Evolutionary conservation across 2,113 vertebrate species (phyloP).

Genomic region (Notothenia rossii): DNA sequence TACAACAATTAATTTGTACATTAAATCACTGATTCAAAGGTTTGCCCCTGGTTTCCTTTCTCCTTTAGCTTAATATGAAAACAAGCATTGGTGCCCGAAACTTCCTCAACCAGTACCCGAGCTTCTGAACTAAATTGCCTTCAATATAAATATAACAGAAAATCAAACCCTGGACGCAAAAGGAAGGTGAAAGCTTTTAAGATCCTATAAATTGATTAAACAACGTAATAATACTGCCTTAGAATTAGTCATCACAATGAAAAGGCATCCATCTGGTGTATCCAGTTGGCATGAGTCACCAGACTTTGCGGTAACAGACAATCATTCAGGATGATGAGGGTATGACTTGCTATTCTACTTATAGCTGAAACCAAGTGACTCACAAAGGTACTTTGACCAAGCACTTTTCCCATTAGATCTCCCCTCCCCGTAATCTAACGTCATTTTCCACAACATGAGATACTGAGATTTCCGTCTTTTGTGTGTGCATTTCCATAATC

Average conservation of each 20-base stretch:
- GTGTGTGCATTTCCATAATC: neutral
- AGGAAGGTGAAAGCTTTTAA: slow-evolving; percentile 23
- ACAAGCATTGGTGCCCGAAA: neutral
- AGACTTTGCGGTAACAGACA: slow-evolving; percentile 32
- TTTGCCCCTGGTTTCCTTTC: neutral
- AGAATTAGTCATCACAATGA: slow-evolving; percentile 51
- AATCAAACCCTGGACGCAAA: neutral
- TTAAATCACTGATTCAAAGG: neutral
- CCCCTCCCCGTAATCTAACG: neutral
- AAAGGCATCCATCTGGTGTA: slow-evolving; percentile 30
- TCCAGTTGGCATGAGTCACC: slow-evolving; percentile 66
- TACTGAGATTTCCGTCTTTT: neutral
- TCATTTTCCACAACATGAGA: slow-evolving; percentile 15
- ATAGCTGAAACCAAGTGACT: slow-evolving; percentile 56
- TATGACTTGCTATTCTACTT: slow-evolving; percentile 37
- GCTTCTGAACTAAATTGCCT: neutral
- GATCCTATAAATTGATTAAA: slow-evolving; percentile 14
- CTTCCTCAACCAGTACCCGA: neutral
- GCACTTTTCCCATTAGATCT: neutral
- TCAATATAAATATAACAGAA: neutral
- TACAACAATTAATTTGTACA: neutral
- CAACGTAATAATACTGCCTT: slow-evolving; percentile 1
- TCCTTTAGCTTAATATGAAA: neutral
- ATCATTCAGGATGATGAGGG: slow-evolving; percentile 35
- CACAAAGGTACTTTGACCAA: slow-evolving; percentile 60